Evolutionary conservation across 2,113 vertebrate species (phyloP).

Genomic region (Callipepla squamata): DNA sequence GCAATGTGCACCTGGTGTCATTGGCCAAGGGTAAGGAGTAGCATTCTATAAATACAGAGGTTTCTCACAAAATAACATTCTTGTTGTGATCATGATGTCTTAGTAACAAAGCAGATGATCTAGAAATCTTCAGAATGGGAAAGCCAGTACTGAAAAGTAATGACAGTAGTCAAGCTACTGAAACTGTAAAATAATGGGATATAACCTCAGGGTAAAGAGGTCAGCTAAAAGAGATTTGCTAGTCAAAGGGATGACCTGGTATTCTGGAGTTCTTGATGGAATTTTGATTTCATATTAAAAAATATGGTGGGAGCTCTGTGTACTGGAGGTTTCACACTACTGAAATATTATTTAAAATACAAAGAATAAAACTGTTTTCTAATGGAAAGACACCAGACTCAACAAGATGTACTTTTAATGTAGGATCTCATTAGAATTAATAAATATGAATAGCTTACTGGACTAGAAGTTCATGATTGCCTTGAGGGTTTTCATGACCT

Average conservation of each 20-base stretch:
- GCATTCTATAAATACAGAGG: not conserved
- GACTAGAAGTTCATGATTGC: conserved; percentile 8
- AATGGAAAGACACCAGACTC: not conserved
- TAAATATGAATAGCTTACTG: conserved; percentile 36
- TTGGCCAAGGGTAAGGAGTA: not conserved
- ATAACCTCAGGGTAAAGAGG: not conserved
- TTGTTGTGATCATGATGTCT: not conserved
- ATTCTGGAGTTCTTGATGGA: not conserved
- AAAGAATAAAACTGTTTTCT: not conserved
- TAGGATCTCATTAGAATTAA: not conserved
- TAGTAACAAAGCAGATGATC: not conserved
- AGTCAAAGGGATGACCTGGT: not conserved
- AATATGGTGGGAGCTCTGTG: not conserved
- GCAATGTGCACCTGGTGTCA: not conserved
- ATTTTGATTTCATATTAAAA: not conserved
- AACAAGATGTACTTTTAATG: not conserved
- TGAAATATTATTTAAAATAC: not conserved
- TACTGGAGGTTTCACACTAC: not conserved
- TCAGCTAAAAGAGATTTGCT: not conserved
- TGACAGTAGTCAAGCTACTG: not conserved
- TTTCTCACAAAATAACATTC: not conserved
- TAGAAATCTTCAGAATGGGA: not conserved
- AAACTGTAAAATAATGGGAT: not conserved
- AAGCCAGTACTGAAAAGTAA: not conserved
- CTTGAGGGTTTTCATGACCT: conserved; percentile 18